A percentile compares a stretch with the other conserved stretches of the same genome.
Evolutionary conservation across 2,113 vertebrate genomes (phyloP).

Genomic region (Fulmarus glacialis): DNA sequence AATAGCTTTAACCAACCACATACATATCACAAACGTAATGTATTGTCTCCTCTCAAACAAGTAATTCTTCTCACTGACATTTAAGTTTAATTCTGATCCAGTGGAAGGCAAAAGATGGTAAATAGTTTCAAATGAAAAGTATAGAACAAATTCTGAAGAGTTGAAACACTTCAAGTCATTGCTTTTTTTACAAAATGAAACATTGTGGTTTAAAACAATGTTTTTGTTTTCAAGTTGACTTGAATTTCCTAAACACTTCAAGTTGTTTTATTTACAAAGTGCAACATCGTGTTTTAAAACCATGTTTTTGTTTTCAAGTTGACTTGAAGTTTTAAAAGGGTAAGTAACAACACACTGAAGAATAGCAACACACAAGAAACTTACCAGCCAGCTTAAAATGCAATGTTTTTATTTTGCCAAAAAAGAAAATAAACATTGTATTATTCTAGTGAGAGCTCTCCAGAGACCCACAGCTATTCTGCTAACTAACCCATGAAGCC

Average conservation of each 20-base stretch:
- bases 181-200: background rate
- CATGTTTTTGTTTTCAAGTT: background rate
- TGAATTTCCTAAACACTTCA: background rate
- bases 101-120: background rate
- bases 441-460: background rate
- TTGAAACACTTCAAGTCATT: background rate
- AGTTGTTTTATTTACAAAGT: background rate
- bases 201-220: background rate
- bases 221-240: background rate
- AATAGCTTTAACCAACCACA: background rate
- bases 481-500: fast-evolving
- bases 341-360: background rate
- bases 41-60: background rate
- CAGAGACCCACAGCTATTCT: background rate
- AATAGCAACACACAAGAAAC: background rate
- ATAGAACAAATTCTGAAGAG: background rate
- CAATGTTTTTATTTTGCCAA: background rate
- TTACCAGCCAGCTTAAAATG: background rate
- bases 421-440: background rate
- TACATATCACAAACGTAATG: background rate
- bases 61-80: background rate
- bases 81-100: background rate
- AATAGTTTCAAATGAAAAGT: background rate
- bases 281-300: background rate
- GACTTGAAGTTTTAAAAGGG: background rate